phyloP scores from a whole-genome alignment of 2,113 vertebrate species.

The Serinus canaria region DNA sequence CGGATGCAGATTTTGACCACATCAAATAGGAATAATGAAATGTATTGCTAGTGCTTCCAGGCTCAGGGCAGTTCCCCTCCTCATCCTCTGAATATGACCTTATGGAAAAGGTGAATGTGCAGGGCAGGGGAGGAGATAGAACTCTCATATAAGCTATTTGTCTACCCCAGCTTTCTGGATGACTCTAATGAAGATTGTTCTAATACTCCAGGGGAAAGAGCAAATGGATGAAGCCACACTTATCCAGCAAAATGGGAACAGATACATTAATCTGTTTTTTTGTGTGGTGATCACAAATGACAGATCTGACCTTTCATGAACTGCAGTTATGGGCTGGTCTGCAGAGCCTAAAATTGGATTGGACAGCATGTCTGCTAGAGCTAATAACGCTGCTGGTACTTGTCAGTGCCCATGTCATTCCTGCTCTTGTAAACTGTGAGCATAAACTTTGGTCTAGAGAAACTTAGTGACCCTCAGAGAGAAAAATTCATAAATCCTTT shows the following conservation, averaged over 20 bases:
- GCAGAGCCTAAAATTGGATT: constrained; percentile 37
- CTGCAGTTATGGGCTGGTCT: constrained; percentile 26
- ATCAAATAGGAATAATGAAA: neutral
- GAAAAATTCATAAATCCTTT: neutral
- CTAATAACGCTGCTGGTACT: constrained; percentile 37
- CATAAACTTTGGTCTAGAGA: constrained; percentile 10
- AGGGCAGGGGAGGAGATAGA: neutral
- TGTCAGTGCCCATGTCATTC: neutral
- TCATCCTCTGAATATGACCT: fast-evolving
- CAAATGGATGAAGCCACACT: neutral
- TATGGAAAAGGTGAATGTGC: neutral
- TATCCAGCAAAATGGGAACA: neutral
- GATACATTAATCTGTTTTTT: neutral
- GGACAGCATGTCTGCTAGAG: constrained; percentile 33
- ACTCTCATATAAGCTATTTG: neutral
- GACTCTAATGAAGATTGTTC: neutral
- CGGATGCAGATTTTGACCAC: neutral
- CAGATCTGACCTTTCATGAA: constrained; percentile 46
- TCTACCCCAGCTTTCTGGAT: neutral
- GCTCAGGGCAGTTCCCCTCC: neutral
- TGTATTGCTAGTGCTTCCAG: neutral
- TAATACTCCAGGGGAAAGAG: neutral
- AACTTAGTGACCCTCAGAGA: neutral
- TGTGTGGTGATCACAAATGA: constrained; percentile 30
- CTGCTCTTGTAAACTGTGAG: neutral